These are phyloP conservation scores for Sebastes alutus DNA, from an alignment of 2,797 vertebrate species.

Conservation along the genomic window DNA sequence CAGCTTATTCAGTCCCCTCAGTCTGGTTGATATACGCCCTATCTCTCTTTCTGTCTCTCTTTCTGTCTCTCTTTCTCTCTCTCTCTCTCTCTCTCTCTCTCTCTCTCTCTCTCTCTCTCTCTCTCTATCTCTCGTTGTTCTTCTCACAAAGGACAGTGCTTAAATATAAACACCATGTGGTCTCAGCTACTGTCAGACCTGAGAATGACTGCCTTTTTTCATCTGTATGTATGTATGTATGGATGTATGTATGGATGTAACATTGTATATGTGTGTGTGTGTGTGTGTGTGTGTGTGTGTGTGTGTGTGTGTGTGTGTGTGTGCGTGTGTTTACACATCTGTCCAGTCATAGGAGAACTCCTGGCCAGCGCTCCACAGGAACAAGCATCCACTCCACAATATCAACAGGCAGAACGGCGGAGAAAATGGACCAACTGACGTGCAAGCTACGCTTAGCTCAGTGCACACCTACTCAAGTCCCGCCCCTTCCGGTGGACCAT, in stretches of 20 bases:
- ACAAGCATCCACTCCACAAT: background rate
- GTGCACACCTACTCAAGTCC: too few species aligned
- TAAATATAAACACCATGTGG: constrained; percentile 15
- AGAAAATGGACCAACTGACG: too few species aligned
- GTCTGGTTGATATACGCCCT: constrained; percentile 34
- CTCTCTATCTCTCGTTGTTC: background rate
- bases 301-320: too few species aligned
- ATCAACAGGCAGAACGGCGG: too few species aligned
- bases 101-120: constrained; percentile 7
- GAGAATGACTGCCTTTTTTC: background rate
- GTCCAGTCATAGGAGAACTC: background rate
- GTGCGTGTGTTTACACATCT: background rate
- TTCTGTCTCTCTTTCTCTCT: too few species aligned
- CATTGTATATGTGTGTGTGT: too few species aligned
- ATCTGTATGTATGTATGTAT: background rate
- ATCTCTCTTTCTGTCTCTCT: constrained; percentile 19
- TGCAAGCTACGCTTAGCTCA: too few species aligned
- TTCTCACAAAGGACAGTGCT: background rate
- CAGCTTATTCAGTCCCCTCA: constrained; percentile 52
- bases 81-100: constrained; percentile 27
- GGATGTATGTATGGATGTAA: too few species aligned
- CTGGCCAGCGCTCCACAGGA: background rate
- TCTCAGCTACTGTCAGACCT: background rate
- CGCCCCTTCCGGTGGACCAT: too few species aligned
- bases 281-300: too few species aligned